phyloP scores from a whole-genome alignment of 2,888 invertebrate species.

The Pardosa pseudoannulata region DNA sequence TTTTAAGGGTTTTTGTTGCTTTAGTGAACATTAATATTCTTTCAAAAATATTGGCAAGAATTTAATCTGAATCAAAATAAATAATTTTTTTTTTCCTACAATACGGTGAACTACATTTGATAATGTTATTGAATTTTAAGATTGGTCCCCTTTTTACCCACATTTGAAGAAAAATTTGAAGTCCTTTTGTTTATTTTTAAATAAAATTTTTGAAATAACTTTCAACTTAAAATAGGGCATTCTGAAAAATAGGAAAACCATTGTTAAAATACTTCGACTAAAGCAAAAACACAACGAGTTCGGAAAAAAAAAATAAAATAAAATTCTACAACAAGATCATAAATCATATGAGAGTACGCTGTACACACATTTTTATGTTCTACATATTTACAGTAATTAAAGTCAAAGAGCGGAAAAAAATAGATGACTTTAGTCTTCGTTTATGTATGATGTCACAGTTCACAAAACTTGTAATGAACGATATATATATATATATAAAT shows the following conservation, averaged over 20 bases:
- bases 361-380: background rate
- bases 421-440: slow-evolving; percentile 7
- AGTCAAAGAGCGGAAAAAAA: background rate
- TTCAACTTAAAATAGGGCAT: no score
- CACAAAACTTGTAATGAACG: background rate
- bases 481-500: background rate
- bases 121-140: background rate
- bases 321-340: background rate
- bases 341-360: background rate
- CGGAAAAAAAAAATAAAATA: background rate
- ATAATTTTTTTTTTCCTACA: no score
- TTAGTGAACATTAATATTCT: no score
- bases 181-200: no score
- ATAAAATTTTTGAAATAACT: no score
- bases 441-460: background rate
- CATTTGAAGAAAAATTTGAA: background rate
- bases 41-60: no score
- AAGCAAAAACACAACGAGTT: background rate
- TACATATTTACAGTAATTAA: slow-evolving; percentile 4
- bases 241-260: slow-evolving; percentile 12
- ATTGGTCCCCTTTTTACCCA: slow-evolving; percentile 12
- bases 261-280: background rate
- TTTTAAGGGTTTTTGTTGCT: no score
- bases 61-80: no score
- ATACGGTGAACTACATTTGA: background rate